Base-by-base conservation (phyloP, 37 sponge, comb jelly and placozoan genomes). In the Lycopodina hypogea region DNA sequence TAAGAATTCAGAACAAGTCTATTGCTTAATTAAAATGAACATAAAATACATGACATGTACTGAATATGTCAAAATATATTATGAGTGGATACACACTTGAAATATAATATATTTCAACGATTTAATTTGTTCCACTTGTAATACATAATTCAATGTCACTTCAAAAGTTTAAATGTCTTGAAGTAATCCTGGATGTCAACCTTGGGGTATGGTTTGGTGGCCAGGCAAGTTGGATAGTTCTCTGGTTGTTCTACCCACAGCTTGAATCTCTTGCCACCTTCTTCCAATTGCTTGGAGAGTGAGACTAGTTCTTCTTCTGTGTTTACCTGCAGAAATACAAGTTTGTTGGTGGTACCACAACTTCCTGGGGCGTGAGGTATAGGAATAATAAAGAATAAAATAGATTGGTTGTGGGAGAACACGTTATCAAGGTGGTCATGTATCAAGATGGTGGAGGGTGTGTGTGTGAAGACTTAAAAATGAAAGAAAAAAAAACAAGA, bases 211-310 rank as follows among this genome's bases (percentile, higher is more conserved):
- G 99, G 99, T 69, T 82, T 88, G 39, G 88, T 89, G 7, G 99
- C 99, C 17, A 98, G 82, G 56, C 96, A 93, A 1, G 99, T 98
- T 30, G 99, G 88, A 18, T 37, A 63, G 83, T 96, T 87, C 81
- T 98, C 99, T 28, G 99, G 99, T 56, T 98, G 96, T 42, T 98
- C 99, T 18, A 89, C 73, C 99, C 99, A 98, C 28, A 98, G 72
- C 55, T 91, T 86, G 74, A 90, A 88, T 40, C 86, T 63, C 8
- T 91, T 76, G 22, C 68, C 68, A 32, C 65, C 78, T 21, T 74
- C 72, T 38, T 64, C 72, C 57, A 98, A 85, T 23, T 53, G 56
- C 11, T 24, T 76, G 18, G 87, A 75, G n/a, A 98, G 83, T 8
- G 73, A 42, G 28, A 42, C 74, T 75, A 98, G 61, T 4, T 81